These are phyloP conservation scores for Tipula vernalis DNA, from an alignment of 2,888 invertebrate species.

Conservation along the genomic window DNA sequence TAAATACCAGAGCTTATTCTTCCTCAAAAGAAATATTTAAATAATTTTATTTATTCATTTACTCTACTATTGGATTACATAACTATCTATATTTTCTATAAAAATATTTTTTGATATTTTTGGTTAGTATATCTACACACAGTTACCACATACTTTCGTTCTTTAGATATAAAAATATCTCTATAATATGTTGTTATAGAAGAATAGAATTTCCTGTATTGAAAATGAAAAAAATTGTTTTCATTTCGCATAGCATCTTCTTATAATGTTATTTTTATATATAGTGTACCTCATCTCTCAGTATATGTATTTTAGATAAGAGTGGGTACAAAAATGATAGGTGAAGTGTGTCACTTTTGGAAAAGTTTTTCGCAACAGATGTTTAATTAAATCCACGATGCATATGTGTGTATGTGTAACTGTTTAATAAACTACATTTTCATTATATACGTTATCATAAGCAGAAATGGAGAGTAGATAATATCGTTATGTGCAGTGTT, in stretches of 20 bases:
- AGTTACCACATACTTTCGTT: background rate
- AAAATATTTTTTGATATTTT: background rate
- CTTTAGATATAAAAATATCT: background rate
- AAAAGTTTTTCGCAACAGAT: background rate
- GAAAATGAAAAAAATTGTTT: background rate
- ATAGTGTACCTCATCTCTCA: background rate
- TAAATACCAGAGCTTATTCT: background rate
- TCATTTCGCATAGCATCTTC: background rate
- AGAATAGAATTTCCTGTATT: background rate
- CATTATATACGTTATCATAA: too few species aligned
- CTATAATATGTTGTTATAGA: background rate
- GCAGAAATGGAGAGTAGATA: too few species aligned
- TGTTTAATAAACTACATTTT: too few species aligned
- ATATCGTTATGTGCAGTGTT: too few species aligned
- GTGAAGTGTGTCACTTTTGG: background rate
- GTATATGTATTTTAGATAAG: background rate
- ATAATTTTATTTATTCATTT: background rate
- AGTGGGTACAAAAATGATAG: background rate
- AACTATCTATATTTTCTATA: background rate
- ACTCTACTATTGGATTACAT: background rate
- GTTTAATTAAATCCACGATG: background rate
- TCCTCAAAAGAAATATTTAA: background rate
- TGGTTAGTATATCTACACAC: background rate
- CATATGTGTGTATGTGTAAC: too few species aligned
- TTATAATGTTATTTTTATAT: too few species aligned